These are phyloP conservation scores for Neosilurus mollespiculum DNA, from an alignment of 2,797 vertebrate genomes.

Conservation along the genomic window DNA sequence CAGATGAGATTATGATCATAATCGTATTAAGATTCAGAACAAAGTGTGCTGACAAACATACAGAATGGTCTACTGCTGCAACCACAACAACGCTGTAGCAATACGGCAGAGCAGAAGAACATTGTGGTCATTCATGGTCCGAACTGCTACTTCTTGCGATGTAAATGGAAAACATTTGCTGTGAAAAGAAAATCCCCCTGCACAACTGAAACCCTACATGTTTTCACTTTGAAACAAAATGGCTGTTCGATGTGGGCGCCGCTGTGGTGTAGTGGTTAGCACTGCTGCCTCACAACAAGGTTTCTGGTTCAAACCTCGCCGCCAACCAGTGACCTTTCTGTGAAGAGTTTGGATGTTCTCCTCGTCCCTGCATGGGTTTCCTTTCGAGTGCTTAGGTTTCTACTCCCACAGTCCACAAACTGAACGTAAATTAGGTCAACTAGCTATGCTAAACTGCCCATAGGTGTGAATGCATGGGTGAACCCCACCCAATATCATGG, in stretches of 20 bases:
- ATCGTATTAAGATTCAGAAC: constrained; percentile 52
- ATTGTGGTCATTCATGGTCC: neutral
- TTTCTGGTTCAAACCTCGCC: too few relatives aligned
- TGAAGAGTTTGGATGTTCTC: too few relatives aligned
- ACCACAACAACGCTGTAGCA: neutral
- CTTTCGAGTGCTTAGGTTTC: too few relatives aligned
- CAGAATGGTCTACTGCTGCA: neutral
- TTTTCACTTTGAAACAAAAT: neutral
- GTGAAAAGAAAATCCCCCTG: neutral
- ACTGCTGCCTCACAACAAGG: too few relatives aligned
- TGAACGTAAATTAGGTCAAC: too few relatives aligned
- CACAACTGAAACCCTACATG: neutral
- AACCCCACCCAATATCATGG: too few relatives aligned
- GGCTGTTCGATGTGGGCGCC: neutral
- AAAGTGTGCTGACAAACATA: constrained; percentile 43
- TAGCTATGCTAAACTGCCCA: too few relatives aligned
- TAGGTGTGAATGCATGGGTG: too few relatives aligned
- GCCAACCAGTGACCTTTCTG: too few relatives aligned
- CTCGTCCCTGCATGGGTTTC: too few relatives aligned
- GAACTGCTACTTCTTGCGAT: neutral
- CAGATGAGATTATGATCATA: constrained; percentile 50
- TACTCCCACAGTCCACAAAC: too few relatives aligned
- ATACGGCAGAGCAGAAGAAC: neutral
- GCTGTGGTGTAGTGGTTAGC: too few relatives aligned
- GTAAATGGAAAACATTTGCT: neutral